Percentiles rank a stretch among this genome's conserved stretches.
Evolutionary conservation across 2,797 vertebrate species (phyloP).

Genomic region (Tenualosa thibaudeaui): DNA sequence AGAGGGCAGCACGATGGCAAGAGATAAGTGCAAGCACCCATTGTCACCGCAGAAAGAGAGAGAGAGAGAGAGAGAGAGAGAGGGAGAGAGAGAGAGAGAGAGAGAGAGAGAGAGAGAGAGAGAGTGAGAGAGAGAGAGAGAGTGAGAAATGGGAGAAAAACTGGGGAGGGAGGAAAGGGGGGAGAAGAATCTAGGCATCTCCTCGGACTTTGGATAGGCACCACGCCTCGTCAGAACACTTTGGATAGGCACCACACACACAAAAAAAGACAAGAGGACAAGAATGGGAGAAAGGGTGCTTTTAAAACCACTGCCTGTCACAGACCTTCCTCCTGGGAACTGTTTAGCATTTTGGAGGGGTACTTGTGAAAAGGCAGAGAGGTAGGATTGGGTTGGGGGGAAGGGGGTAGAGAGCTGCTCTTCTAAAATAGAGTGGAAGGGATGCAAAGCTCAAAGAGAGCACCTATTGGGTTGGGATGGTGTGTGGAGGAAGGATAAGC

Average conservation of each 20-base stretch:
- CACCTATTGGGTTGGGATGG: not conserved
- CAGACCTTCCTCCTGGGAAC: not conserved
- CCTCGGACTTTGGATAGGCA: not conserved
- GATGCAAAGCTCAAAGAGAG: not conserved
- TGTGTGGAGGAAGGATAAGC: not conserved
- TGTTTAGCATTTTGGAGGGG: not conserved
- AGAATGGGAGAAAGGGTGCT: not conserved
- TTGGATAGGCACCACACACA: not conserved
- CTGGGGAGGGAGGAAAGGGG: not conserved
- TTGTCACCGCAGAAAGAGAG: constrained; percentile 14
- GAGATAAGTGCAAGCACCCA: not conserved
- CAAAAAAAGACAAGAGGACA: not conserved
- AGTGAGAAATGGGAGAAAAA: not conserved
- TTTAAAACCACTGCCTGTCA: not conserved
- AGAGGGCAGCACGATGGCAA: not conserved
- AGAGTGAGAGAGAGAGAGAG: not conserved
- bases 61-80: constrained; percentile 1
- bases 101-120: constrained; percentile 11
- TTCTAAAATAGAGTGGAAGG: not conserved
- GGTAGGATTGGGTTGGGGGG: too few species aligned
- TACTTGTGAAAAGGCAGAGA: not conserved
- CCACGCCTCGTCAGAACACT: not conserved
- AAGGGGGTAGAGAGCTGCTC: too few species aligned
- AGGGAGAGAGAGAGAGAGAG: not conserved
- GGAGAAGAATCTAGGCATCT: not conserved